Base-by-base conservation (phyloP, 2,888 invertebrate species). In the Pollenia griseotomentosa region DNA sequence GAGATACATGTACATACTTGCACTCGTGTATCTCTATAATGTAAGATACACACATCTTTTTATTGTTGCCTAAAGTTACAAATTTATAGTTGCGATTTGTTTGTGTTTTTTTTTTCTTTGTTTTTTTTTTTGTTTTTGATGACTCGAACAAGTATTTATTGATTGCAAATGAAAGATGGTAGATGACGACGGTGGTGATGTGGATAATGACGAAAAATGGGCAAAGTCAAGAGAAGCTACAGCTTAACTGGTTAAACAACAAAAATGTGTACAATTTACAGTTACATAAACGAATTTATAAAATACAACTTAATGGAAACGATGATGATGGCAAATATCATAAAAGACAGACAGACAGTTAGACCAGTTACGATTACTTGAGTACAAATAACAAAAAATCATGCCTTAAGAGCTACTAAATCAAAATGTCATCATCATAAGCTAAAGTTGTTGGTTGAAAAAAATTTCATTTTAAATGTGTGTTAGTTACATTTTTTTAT, bases 141-240 rank as follows among this genome's bases (percentile, higher is more conserved):
- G 40, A 82, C 55, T 86, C 55, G 73, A 82, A 78, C 82, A 82
- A 82, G 85, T 86, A 79, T 83, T 70, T 74, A 79, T 70, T 79
- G 83, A 82, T 73, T 85, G 66, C 61, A 82, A 16, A 81, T 73
- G 19, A 23, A 33, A 75, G 68, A 61, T 73, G 68, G 4, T 19
- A 10, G 68, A 4, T 40, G 14, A 46, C 2, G 6, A 19, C 42
- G 11, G 48, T 51, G 16, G 19, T 42, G 16, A 63, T 57, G 10
- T 33, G 33, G 33, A 33, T 33, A 33, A 80, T 42, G 68, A 16
- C 33, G 33, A 71, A 55, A 80, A 55, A 71, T 63, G 44, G 61
- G 33, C 40, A 46, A 55, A 48, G 40, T 68, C 40, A 59, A 70
- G 48, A 70, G 51, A 61, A 61, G 42, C 68, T 23, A 61, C 61